Evolutionary conservation across 2,888 invertebrate species (phyloP), one percentile per base, ranked within the genome.

Genomic region (Torymus aiolomorphi): DNA sequence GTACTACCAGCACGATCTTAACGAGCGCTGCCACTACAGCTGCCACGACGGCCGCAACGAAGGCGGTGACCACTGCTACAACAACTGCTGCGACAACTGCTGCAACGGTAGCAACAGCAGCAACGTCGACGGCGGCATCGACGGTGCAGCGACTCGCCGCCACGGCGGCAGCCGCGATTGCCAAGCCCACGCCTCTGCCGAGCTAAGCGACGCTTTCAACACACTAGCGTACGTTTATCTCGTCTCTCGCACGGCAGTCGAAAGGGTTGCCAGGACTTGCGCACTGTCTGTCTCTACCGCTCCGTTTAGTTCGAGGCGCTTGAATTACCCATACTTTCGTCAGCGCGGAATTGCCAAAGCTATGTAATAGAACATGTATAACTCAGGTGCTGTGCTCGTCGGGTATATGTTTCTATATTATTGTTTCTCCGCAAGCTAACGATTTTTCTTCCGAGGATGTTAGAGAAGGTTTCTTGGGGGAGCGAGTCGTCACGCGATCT

Each of bases 271-370:
- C 8, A 42, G 42, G 8, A 42, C 42, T 42, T 8, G 42, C 42
- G 42, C 20, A 20, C 42, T 42, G 8, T 42, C 42, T 42, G 42
- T 42, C 42, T 42, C 42, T 42, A 8, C 8, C 42, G 42, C 42
- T 42, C 42, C 8, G 42, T 57, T 57, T 24, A 14, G 13, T 61
- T 20, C 8, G n/a, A 61, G 3, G 57, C 57, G 49, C 70, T 24
- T 57, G 31, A 49, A 70, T 24, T 57, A 14, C 14, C 8, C 49
- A 20, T 59, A 11, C 59, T 59, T 12, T 24, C 42, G 42, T 42
- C 42, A 10, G 24, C 49, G 56, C 66, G 18, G 51, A 18, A 31
- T 63, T 70, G 70, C 70, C 63, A 63, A 76, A 76, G 70, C 20
- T 63, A 51, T 65, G 2, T 67, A 8, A 42, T 42, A 42, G 42